Base-by-base conservation (phyloP, 2,797 vertebrate species). In the Sparus aurata region DNA sequence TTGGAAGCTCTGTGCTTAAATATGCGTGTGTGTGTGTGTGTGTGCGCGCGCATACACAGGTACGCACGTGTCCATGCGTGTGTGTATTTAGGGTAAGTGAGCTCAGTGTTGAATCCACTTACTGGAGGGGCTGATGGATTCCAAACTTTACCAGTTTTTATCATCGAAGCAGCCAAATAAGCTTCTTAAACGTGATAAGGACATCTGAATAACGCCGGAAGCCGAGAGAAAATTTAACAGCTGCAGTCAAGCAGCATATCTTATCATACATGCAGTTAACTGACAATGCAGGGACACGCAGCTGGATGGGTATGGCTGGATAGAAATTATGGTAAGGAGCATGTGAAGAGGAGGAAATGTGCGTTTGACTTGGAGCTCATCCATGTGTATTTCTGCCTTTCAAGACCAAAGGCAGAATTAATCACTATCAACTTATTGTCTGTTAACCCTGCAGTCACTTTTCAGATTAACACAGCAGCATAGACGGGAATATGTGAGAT, bases 1-100 rank as follows among this genome's bases (percentile, higher is more conserved):
- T 96, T 96, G 93, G 93, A 91, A 94, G 92, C 92, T 93, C 92
- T 92, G 94, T 91, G 93, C 89, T 93, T 87, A 82, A 79, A 74
- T 69, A 87, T 90, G 75, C 11, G 11, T 68, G 55, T 25, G 50
- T 25, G 22, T 57, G 52, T 4, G 17, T 41, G 67, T 90, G 77
- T 9, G 52, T 4, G 27, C 27, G 34, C 15, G 18, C 3, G 22
- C 27, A n/a, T 47, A 59, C 54, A 76, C 50, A 65, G 65, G 43
- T 76, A 69, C 0, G 20, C 25, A 30, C 38, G 60, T 77, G 60
- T 34, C 69, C 30, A n/a, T 61, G 45, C 66, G 67, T 16, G 60
- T 73, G 73, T 69, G 69, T 9, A 41, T 77, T 61, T 49, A 15
- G 49, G 16, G 22, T 57, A 60, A 15, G 52, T 45, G 63, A 84